phyloP scores from a whole-genome alignment of 2,113 vertebrate genomes.

The Misgurnus mizolepis region DNA sequence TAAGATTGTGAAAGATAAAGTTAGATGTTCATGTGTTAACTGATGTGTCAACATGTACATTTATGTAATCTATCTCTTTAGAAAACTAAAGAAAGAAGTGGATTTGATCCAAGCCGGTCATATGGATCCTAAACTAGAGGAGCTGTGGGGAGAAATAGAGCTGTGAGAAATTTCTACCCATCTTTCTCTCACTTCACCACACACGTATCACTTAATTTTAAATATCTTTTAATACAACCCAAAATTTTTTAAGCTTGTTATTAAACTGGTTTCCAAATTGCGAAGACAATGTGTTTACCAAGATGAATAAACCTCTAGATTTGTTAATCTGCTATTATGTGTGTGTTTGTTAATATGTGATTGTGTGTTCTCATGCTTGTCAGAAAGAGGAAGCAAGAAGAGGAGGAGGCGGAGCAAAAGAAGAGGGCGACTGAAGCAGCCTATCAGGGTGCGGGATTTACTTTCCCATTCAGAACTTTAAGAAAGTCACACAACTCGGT shows the following conservation, averaged over 20 bases:
- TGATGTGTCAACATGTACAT: neutral
- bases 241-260: no score
- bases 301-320: neutral
- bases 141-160: slow-evolving; percentile 89
- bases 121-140: slow-evolving; percentile 92
- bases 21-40: neutral
- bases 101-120: slow-evolving; percentile 94
- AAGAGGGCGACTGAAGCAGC: slow-evolving; percentile 94
- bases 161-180: slow-evolving; percentile 71
- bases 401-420: slow-evolving; percentile 95
- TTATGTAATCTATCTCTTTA: slow-evolving; percentile 54
- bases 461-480: neutral
- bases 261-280: no score
- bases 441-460: slow-evolving; percentile 82
- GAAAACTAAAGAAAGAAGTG: slow-evolving; percentile 95
- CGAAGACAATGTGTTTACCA: neutral
- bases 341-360: neutral
- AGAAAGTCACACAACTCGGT: no score
- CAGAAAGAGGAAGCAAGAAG: slow-evolving; percentile 96
- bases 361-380: slow-evolving; percentile 20
- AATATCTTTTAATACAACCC: no score
- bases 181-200: neutral
- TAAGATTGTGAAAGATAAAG: neutral
- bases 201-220: no score
- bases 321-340: neutral